Percentiles rank a stretch among this genome's conserved stretches.
phyloP scores from a whole-genome alignment of 2,888 invertebrate species.

The Caenorhabditis doughertyi region DNA sequence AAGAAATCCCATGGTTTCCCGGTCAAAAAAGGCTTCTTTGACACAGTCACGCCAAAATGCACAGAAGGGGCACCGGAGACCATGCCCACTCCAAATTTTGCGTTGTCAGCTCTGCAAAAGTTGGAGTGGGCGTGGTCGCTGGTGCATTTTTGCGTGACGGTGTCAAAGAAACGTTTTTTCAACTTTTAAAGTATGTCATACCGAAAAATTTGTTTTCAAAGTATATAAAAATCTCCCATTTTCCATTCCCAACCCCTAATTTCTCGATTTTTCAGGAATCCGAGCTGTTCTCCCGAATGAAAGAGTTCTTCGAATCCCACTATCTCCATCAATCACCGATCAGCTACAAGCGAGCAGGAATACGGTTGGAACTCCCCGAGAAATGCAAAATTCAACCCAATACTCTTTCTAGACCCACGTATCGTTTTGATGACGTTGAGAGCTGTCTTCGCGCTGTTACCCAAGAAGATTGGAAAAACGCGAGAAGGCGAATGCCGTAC shows the following conservation, averaged over 20 bases:
- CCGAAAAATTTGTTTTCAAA: too few species aligned
- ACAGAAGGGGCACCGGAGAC: too few species aligned
- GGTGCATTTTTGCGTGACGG: too few species aligned
- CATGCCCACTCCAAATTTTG: too few species aligned
- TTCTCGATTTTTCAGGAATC: conserved; percentile 56
- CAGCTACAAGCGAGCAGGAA: conserved; percentile 14
- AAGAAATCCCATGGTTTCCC: too few species aligned
- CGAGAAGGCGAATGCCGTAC: conserved; percentile 15
- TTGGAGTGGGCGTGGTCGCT: too few species aligned
- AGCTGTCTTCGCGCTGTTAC: conserved; percentile 29
- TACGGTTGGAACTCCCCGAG: conserved; percentile 6
- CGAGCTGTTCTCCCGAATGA: conserved; percentile 38
- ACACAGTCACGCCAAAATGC: too few species aligned
- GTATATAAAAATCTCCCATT: too few species aligned
- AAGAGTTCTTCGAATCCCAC: conserved; percentile 47
- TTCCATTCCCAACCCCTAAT: neutral
- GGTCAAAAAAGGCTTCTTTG: too few species aligned
- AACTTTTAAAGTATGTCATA: too few species aligned
- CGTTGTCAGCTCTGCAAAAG: too few species aligned
- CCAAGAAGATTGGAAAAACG: conserved; percentile 42
- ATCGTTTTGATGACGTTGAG: conserved; percentile 53
- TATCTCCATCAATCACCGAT: conserved; percentile 23
- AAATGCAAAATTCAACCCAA: neutral
- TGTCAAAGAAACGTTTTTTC: too few species aligned
- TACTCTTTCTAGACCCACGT: conserved; percentile 21